phyloP scores from a whole-genome alignment of 64 coral and sea anemone species.

The Orbicella faveolata region DNA sequence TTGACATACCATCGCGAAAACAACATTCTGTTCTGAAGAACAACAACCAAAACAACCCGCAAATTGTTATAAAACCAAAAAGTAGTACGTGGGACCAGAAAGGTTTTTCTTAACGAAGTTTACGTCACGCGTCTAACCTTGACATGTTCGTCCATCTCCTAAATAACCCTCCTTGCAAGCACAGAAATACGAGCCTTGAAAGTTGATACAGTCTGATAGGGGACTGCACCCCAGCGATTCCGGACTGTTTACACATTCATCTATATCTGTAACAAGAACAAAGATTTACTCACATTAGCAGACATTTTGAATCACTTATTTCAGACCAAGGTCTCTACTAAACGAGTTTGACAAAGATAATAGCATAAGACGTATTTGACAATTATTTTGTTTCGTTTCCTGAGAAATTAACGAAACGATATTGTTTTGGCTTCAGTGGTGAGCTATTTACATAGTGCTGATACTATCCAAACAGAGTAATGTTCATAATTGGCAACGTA shows the following conservation, averaged over 20 bases:
- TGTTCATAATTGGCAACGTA: too few relatives aligned
- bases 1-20: neutral
- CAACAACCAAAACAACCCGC: neutral
- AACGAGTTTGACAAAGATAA: too few relatives aligned
- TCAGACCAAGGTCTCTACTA: too few relatives aligned
- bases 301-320: too few relatives aligned
- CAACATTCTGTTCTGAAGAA: neutral
- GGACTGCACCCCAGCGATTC: constrained; percentile 3
- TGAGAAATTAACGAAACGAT: too few relatives aligned
- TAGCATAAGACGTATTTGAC: too few relatives aligned
- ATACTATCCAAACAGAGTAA: too few relatives aligned
- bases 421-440: too few relatives aligned
- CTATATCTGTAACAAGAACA: neutral
- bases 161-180: constrained; percentile 12
- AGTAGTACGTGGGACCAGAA: too few relatives aligned
- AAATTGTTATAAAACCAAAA: neutral
- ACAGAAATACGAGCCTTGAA: constrained; percentile 1
- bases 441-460: too few relatives aligned
- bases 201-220: constrained; percentile 3
- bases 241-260: constrained; percentile 3
- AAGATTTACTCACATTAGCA: neutral
- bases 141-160: constrained; percentile 2
- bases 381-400: too few relatives aligned
- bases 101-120: neutral
- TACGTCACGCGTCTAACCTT: neutral